Evolutionary conservation across 1,140 invertebrate species (phyloP).

Genomic region (Thaumatotibia leucotreta): DNA sequence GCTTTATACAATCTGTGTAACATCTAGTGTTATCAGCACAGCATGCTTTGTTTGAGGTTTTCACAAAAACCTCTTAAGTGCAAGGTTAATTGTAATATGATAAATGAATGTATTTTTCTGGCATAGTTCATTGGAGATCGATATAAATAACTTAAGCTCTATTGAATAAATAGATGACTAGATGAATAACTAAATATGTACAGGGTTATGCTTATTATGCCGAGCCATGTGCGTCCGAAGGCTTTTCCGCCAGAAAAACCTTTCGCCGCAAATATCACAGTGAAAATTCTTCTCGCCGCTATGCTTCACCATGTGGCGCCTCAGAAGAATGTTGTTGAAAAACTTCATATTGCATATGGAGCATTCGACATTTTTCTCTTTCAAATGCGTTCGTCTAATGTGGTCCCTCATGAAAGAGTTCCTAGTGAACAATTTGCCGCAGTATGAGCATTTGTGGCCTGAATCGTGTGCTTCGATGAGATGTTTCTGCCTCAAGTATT

Average conservation of each 20-base stretch:
- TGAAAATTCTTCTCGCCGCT: constrained; percentile 62
- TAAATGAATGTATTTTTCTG: not conserved
- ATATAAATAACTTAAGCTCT: not conserved
- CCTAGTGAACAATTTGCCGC: constrained; percentile 59
- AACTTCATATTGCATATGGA: constrained; percentile 68
- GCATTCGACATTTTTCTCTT: constrained; percentile 70
- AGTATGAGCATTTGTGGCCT: constrained; percentile 57
- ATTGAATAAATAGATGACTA: not conserved
- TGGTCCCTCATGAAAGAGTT: constrained; percentile 64
- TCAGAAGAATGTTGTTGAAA: constrained; percentile 75
- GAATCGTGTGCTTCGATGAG: constrained; percentile 57
- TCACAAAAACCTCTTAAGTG: too few species aligned
- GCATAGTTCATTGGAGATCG: not conserved
- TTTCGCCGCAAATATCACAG: constrained; percentile 70
- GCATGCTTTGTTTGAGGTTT: too few species aligned
- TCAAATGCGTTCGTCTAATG: constrained; percentile 61
- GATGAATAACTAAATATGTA: constrained; percentile 10
- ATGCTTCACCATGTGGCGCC: constrained; percentile 85
- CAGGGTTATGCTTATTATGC: constrained; percentile 44
- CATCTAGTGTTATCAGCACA: too few species aligned
- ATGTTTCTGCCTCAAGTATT: constrained; percentile 63
- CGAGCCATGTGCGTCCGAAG: constrained; percentile 51
- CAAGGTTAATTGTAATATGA: too few species aligned
- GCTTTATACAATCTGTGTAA: not conserved
- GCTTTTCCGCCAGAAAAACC: constrained; percentile 64